Base-by-base conservation (phyloP, 2,113 vertebrate genomes). In the Ornithorhynchus anatinus region DNA sequence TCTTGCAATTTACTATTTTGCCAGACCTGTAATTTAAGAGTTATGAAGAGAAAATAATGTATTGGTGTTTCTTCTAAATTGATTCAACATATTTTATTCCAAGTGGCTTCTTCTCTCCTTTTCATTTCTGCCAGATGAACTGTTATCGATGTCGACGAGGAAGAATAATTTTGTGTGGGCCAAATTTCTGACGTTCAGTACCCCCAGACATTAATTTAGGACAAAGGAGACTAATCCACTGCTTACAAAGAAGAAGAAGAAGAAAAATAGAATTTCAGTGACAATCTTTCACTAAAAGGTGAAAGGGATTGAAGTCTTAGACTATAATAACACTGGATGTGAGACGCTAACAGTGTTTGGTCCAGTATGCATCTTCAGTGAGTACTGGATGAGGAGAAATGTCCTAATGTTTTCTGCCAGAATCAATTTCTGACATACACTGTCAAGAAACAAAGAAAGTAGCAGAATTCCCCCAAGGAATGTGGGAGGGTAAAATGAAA, bases 121-220 rank as follows among this genome's bases (percentile, higher is more conserved):
- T 82, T 52, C 45, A 68, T 68, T 83, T 68, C 63, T 80, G 53
- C 58, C 58, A 83, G 81, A 48, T 44, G 61, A 68, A 79, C 58
- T 82, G 78, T 23, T 70, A 84, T n/a, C n/a, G 37, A 79, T 22
- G 47, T 35, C 69, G 74, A 77, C 62, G 85, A 85, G 60, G 38
- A 67, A 79, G 64, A 17, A 31, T 38, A 71, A 32, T 59, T 42
- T 10, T 60, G 39, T 45, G 27, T 38, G 12, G 59, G 68, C 72
- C 81, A 91, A 85, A 84, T 83, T 85, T 84, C 65, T 88, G 83
- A 81, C 79, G 84, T 80, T 89, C 69, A 81, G 71, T 88, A 91
- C 42, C 43, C 60, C 84, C 69, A 83, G 37, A 74, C 40, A 77
- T 77, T 83, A 87, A 84, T 78, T 80, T 72, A 72, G 52, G 80